Evolutionary conservation across 2,888 invertebrate genomes (phyloP).

Genomic region (Dione vanillae): DNA sequence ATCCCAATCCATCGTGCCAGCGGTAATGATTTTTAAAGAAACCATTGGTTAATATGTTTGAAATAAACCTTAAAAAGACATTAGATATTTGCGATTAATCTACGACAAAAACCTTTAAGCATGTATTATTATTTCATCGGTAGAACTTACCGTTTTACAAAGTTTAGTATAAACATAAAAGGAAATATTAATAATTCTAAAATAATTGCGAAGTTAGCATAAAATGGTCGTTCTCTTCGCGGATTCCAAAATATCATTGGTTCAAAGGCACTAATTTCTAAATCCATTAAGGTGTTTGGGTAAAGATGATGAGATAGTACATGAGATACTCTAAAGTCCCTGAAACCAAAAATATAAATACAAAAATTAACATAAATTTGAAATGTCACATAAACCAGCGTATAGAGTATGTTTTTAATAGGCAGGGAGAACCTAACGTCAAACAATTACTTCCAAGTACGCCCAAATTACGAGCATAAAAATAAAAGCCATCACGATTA

Average conservation of each 20-base stretch:
- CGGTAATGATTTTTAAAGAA: slow-evolving; percentile 64
- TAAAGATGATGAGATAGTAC: slow-evolving; percentile 91
- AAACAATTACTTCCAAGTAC: no score
- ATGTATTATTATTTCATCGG: not conserved
- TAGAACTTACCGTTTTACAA: slow-evolving; percentile 68
- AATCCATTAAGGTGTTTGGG: slow-evolving; percentile 90
- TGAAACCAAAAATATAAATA: slow-evolving; percentile 55
- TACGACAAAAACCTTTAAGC: not conserved
- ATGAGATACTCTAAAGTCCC: slow-evolving; percentile 91
- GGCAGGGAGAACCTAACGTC: no score
- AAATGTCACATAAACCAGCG: no score
- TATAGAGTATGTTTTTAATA: no score
- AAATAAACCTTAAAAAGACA: slow-evolving; percentile 55
- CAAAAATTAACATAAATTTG: no score
- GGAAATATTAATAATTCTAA: slow-evolving; percentile 73
- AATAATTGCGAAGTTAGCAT: slow-evolving; percentile 78
- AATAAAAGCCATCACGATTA: no score
- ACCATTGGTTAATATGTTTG: slow-evolving; percentile 58
- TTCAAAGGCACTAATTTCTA: slow-evolving; percentile 88
- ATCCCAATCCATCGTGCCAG: slow-evolving; percentile 66
- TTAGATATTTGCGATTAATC: not conserved
- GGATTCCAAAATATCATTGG: slow-evolving; percentile 89
- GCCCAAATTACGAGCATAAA: no score
- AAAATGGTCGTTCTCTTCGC: slow-evolving; percentile 76
- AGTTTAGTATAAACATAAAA: slow-evolving; percentile 65